Evolutionary conservation across 2,888 invertebrate species (phyloP).

Genomic region (Cheilosia impressa): DNA sequence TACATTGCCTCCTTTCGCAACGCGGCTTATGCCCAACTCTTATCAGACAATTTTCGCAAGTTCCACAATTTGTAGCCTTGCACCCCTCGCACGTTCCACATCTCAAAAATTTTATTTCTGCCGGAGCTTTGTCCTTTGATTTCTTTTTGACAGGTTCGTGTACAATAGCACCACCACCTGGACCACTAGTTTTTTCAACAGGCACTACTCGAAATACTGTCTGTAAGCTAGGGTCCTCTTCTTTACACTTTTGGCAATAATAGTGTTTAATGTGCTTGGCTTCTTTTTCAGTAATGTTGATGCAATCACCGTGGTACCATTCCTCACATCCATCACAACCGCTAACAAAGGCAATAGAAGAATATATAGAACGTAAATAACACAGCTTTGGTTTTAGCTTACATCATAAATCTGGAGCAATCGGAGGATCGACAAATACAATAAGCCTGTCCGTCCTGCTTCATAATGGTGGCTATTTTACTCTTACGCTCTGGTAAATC

Average conservation of each 20-base stretch:
- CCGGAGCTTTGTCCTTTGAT: constrained; percentile 69
- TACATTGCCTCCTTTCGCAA: constrained; percentile 85
- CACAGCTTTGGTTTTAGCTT: constrained; percentile 80
- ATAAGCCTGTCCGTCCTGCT: constrained; percentile 96
- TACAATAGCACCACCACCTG: constrained; percentile 60
- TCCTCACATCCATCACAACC: constrained; percentile 99
- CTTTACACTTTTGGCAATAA: constrained; percentile 93
- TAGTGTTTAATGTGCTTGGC: constrained; percentile 97
- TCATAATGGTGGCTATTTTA: constrained; percentile 93
- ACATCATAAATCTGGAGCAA: constrained; percentile 98
- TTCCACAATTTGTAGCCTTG: constrained; percentile 82
- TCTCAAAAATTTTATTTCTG: constrained; percentile 82
- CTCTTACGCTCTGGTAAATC: constrained; percentile 95
- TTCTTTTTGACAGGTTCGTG: constrained; percentile 76
- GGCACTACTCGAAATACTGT: constrained; percentile 84
- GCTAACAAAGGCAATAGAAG: constrained; percentile 83
- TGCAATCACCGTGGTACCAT: constrained; percentile 99
- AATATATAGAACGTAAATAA: not conserved
- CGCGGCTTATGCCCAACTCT: constrained; percentile 84
- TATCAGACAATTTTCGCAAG: constrained; percentile 81
- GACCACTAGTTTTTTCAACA: constrained; percentile 78
- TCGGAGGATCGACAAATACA: constrained; percentile 97
- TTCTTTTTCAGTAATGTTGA: constrained; percentile 96
- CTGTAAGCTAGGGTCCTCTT: constrained; percentile 91
- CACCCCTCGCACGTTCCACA: constrained; percentile 92